Conservation (phyloP, 1,140 invertebrate species). For the Artemia franciscana region DNA sequence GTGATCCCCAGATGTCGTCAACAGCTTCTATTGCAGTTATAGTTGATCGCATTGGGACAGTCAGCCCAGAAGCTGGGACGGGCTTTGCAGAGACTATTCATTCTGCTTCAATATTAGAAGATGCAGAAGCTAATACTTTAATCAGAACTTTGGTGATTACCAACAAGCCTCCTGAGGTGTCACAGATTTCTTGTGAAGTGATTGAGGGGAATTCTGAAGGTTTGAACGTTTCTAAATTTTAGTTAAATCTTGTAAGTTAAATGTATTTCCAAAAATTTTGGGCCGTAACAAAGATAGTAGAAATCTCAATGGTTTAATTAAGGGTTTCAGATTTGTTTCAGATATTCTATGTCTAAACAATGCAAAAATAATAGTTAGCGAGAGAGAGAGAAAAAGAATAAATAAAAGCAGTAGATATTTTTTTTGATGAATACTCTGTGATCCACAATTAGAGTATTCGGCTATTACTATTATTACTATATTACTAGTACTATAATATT, state of each 20-base stretch:
- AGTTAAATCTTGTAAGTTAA: background rate
- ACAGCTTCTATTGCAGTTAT: slow-evolving; percentile 52
- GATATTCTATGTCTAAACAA: no score
- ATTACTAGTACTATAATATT: no score
- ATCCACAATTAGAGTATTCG: no score
- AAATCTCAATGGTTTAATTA: background rate
- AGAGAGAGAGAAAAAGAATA: no score
- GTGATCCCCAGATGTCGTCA: slow-evolving; percentile 53
- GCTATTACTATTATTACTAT: no score
- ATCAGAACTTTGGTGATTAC: slow-evolving; percentile 46
- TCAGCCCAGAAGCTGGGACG: slow-evolving; percentile 35
- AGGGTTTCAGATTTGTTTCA: slow-evolving; percentile 1
- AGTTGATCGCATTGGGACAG: slow-evolving; percentile 46
- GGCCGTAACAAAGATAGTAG: background rate
- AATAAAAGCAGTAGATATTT: no score
- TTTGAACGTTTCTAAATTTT: slow-evolving; percentile 7
- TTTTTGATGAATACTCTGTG: no score
- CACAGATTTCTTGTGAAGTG: slow-evolving; percentile 45
- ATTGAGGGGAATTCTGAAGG: slow-evolving; percentile 38
- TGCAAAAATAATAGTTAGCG: no score
- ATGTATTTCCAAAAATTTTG: background rate
- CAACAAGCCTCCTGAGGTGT: slow-evolving; percentile 36
- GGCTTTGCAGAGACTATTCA: slow-evolving; percentile 61
- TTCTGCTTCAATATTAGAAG: slow-evolving; percentile 51
- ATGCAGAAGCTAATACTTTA: slow-evolving; percentile 36